Conservation (phyloP, 2,888 invertebrate genomes). For the Balanococcus diminutus region DNA sequence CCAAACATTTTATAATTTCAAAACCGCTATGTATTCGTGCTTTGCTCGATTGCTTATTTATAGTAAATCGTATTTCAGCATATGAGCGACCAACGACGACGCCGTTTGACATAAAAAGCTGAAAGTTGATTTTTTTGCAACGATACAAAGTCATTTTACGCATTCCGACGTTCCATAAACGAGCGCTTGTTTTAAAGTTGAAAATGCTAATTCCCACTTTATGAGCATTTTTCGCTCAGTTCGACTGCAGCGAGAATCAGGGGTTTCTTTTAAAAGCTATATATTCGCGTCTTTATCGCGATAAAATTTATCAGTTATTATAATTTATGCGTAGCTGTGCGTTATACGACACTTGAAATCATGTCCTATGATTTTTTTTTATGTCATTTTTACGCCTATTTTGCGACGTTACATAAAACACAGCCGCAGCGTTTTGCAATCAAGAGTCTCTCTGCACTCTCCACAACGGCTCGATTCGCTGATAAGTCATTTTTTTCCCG, state of each 20-base stretch:
- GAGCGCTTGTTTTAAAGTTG: not conserved
- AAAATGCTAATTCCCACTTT: conserved; percentile 18
- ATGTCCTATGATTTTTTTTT: conserved; percentile 20
- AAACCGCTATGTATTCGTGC: not conserved
- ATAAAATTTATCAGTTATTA: conserved; percentile 18
- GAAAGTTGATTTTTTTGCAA: not conserved
- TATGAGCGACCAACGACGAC: not conserved
- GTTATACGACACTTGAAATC: conserved; percentile 36
- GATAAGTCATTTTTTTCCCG: conserved; percentile 24
- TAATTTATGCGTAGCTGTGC: conserved; percentile 37
- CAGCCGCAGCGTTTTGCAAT: not conserved
- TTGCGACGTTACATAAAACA: not conserved
- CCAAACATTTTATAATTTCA: not conserved
- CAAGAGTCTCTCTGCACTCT: not conserved
- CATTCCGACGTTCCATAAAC: not conserved
- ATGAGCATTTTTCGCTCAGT: conserved; percentile 11
- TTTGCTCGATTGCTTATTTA: not conserved
- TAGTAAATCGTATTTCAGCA: not conserved
- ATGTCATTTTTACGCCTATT: conserved; percentile 18
- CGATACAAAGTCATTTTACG: not conserved
- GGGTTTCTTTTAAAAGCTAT: not conserved
- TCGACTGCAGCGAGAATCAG: not conserved
- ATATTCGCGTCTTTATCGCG: not conserved
- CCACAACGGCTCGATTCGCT: not conserved
- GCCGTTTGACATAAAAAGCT: not conserved